Base-by-base conservation (phyloP, 2,888 invertebrate genomes). In the Halocaridina rubra region DNA sequence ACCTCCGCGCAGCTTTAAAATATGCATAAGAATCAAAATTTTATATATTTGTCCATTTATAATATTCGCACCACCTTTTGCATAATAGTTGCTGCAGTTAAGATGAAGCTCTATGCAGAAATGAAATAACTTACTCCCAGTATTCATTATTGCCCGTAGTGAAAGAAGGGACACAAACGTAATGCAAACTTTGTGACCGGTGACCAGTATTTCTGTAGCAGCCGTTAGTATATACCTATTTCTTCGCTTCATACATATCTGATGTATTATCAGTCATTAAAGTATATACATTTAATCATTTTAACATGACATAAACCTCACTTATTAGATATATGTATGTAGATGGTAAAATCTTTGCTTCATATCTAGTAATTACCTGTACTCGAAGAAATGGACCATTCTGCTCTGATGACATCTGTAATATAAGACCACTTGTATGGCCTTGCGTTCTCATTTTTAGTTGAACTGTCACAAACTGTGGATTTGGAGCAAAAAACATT, bases 401-500 rank as follows among this genome's bases (percentile, higher is more conserved):
- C 13, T 76, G 76, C 32, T 76, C 59, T 3, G 76, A 5, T 10
- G 76, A 30, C 19, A 76, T 19, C 32, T 76, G 76, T 29, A 76
- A 30, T 19, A 86, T 33, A 19, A 86, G 74, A 13, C 71, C 71
- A 13, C 30, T 72, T 22, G 61, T 39, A 4, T 16, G 16, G n/a
- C 59, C 69, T 1, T 78, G 32, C 2, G 81, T 61, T 22, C 85
- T 67, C 22, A 86, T 22, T 8, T 78, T 33, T 64, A 78, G 3
- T 24, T 86, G 81, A 13, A 81, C 61, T 13, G 29, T 77, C 13
- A 81, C 29, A 16, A 67, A 74, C 16, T 46, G 59, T 4, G 81
- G 81, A 29, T 53, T 64, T 5, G 85, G 85, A 1, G 81, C 46
- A 57, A 86, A 86, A 0, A 81, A 86, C 3, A 86, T 61, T 0